These are phyloP conservation scores for Patagioenas fasciata DNA, from an alignment of 2,113 vertebrate species.

Conservation along the genomic window DNA sequence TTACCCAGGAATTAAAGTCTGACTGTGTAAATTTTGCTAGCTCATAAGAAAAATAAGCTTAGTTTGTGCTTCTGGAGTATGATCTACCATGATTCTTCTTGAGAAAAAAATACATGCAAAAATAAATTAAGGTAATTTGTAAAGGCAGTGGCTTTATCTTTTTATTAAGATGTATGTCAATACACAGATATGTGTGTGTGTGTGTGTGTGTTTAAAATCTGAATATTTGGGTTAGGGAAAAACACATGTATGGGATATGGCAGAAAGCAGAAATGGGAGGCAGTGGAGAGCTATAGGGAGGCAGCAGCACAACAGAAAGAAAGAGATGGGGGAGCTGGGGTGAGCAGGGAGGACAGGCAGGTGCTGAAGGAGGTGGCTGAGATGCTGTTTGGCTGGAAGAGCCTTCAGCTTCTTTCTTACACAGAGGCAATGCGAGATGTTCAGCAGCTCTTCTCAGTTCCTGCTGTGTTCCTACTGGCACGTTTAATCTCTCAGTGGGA, in stretches of 20 bases:
- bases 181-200: fast-evolving
- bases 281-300: not conserved
- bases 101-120: not conserved
- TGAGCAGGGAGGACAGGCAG: not conserved
- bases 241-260: not conserved
- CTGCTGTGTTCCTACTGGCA: not conserved
- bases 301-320: fast-evolving
- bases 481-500: not conserved
- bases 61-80: not conserved
- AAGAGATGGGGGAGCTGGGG: not conserved
- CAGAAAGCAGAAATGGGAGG: not conserved
- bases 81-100: not conserved
- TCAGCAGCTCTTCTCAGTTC: not conserved
- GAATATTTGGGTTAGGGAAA: not conserved
- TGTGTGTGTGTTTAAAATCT: not conserved
- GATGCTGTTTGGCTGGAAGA: not conserved
- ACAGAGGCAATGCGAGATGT: not conserved
- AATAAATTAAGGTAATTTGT: not conserved
- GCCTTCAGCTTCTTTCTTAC: not conserved
- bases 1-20: not conserved
- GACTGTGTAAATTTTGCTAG: not conserved
- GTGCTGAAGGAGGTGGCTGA: not conserved
- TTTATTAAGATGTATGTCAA: not conserved
- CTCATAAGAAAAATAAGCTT: not conserved
- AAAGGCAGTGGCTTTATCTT: not conserved